Base-by-base conservation (phyloP, 2,888 invertebrate genomes). In the Lycocerus yunnanus region DNA sequence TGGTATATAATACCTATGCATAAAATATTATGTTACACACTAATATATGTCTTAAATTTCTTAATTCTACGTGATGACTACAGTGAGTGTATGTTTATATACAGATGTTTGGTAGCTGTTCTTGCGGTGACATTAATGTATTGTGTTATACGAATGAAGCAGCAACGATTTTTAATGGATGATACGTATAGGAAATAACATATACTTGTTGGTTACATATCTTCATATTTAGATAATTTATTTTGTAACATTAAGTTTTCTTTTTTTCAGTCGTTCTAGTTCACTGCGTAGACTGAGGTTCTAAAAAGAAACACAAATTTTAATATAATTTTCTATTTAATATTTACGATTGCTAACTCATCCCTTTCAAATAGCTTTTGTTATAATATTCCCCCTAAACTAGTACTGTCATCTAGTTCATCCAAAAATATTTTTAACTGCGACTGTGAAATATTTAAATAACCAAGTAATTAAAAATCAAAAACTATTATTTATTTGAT, bases 281-380 rank as follows among this genome's bases (percentile, higher is more conserved):
- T 96, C 96, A 90, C 95, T 95, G 85, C 95, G 94, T 86, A 96
- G 90, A 85, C 94, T 94, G 91, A 95, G 92, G 86, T 96, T 96
- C 95, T 96, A 90, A 68, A 89, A 89, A 65, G 77, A 81, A 80
- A 80, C 75, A 71, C 77, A 78, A 69, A 71, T 27, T 27, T 27
- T 27, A 10, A 27, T 4, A 13, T 11, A 27, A 27, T 4, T 10
- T 27, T 1, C 13, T 11, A 11, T 3, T 11, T 24, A 24, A 24
- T 13, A 13, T 13, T 27, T 24, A 24, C 9, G 11, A 24, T 24
- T 10, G 10, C 2, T n/a, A n/a, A n/a, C n/a, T n/a, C n/a, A n/a
- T n/a, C n/a, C n/a, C n/a, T n/a, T n/a, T n/a, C n/a, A n/a, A n/a
- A n/a, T n/a, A n/a, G n/a, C n/a, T n/a, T 24, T 24, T 3, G 10